Base-by-base conservation (phyloP, 1,140 invertebrate genomes). In the Zaprionus tsacasi region DNA sequence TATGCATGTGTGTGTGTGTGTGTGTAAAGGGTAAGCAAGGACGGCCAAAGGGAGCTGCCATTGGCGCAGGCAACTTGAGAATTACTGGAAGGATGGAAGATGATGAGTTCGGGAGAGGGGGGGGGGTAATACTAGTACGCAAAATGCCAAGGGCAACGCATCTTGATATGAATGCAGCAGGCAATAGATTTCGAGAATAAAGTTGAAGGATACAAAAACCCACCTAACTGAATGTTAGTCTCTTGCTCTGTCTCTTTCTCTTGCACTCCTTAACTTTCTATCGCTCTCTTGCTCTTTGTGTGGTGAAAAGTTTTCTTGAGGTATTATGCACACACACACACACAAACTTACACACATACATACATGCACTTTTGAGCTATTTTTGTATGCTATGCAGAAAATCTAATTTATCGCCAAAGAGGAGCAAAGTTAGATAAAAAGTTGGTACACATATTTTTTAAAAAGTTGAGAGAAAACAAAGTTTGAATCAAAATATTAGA, bases 61-160 rank as follows among this genome's bases (percentile, higher is more conserved):
- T 50, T 43, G 33, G 25, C 15, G 27, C 21, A 6, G 27, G 43
- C 45, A 50, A 50, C 52, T 45, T 45, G 40, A n/a, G 40, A 2
- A 8, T n/a, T 15, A 45, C 40, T 6, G 6, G n/a, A n/a, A 8
- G 15, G 38, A n/a, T 5, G 13, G 25, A 27, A 27, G 3, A 27
- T 6, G 50, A 30, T 12, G 52, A 30, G 7, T 30, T 33, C 11
- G 38, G 21, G 35, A 48, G 33, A 48, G 13, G 33, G 17, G 27
- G 27, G 27, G 27, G 27, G 27, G 27, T 45, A 69, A 15, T 38
- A 63, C 38, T 27, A 73, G 30, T 69, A 61, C 50, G 52, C 40
- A 74, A 70, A 70, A 63, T 63, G 71, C 52, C 71, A 74, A 74
- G 66, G 71, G 67, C 71, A 63, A 57, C 69, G 66, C 70, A 73